Conservation (phyloP, 37 sponge, comb jelly and placozoan species). For the Tethya wilhelma region DNA sequence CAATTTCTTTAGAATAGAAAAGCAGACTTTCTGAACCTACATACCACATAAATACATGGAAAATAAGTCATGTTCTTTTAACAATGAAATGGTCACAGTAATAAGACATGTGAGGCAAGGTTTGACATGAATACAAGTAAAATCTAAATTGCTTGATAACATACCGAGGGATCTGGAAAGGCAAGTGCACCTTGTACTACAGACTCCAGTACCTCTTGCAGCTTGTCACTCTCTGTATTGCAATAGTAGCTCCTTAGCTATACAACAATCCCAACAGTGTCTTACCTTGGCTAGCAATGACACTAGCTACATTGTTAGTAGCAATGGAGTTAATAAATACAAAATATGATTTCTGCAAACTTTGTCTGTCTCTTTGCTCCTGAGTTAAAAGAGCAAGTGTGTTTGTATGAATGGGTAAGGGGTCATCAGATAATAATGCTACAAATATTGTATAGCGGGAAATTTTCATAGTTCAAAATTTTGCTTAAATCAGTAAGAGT, state of each 20-base stretch:
- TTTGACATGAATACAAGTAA: no score
- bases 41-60: conserved; percentile 7
- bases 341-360: conserved; percentile 75
- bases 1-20: conserved; percentile 57
- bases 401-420: background rate
- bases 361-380: conserved; percentile 63
- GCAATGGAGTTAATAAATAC: conserved; percentile 70
- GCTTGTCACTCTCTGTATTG: conserved; percentile 1
- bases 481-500: no score
- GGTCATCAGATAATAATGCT: background rate
- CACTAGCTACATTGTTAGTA: conserved; percentile 57
- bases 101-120: background rate
- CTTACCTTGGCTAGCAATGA: conserved; percentile 79
- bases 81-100: background rate
- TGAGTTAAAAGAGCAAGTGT: conserved; percentile 7
- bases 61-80: background rate
- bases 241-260: background rate
- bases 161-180: conserved; percentile 78
- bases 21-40: conserved; percentile 79
- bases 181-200: conserved; percentile 66
- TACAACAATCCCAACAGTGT: background rate
- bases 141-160: no score
- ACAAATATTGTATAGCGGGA: no score
- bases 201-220: conserved; percentile 58
- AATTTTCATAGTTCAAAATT: no score